Base-by-base conservation (phyloP, 2,888 invertebrate genomes). In the Pachymerium ferrugineum region DNA sequence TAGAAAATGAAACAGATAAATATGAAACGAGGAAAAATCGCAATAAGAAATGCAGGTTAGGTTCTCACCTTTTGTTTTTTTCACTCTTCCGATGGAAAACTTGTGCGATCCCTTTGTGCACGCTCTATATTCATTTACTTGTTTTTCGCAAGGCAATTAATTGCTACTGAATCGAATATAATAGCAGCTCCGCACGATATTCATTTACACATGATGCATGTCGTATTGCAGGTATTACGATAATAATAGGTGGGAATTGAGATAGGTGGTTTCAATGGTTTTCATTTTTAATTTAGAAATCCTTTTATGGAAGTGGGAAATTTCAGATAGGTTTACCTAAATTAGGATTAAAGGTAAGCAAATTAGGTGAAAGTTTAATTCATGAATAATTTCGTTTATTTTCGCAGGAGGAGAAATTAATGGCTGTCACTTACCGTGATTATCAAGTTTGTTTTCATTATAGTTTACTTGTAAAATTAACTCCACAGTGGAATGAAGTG, bases 401-500 rank as follows among this genome's bases (percentile, higher is more conserved):
- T 68, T 68, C 28, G n/a, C 68, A 68, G 68, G 68, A 68, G 28
- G 68, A 31, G 25, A 68, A 68, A 30, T 16, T 68, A 6, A 30
- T 29, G 30, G 31, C 29, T 16, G 31, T 31, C 3, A 68, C 68
- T 16, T 25, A 29, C 28, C 30, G 31, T n/a, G 30, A 68, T n/a
- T 68, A 68, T 16, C 68, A 31, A 29, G 29, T 31, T 29, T 73
- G 73, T 31, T 38, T 73, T 6, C 62, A 73, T 68, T 73, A 73
- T 38, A 73, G 69, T 68, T 33, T 73, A 28, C 16, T 68, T 28
- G 29, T 68, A 3, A 73, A 73, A 73, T 28, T 73, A 28, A 33
- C 73, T 25, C 73, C 73, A 3, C 22, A 6, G 12, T 73, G 73
- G 73, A 73, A 73, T 68, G 68, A 73, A 33, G 33, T 68, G 10